These are phyloP conservation scores for Diphyllodes magnificus DNA, from an alignment of 2,113 vertebrate genomes.

Conservation along the genomic window DNA sequence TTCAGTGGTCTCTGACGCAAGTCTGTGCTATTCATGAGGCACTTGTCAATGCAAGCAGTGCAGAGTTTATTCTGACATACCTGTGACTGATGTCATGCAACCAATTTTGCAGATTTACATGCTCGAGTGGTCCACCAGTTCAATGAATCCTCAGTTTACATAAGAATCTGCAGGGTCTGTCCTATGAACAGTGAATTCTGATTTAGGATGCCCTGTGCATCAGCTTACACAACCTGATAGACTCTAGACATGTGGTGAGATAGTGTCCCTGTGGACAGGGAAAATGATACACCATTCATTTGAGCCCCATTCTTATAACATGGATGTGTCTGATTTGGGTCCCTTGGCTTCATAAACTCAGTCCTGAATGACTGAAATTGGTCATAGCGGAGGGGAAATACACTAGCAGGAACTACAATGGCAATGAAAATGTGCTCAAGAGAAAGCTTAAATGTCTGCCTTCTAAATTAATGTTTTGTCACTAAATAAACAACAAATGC, in stretches of 20 bases:
- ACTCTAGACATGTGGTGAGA: not conserved
- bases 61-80: not conserved
- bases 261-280: not conserved
- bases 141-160: not conserved
- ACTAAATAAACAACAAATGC: constrained; percentile 15
- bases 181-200: not conserved
- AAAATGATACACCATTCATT: not conserved
- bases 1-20: not conserved
- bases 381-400: not conserved
- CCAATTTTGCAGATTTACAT: not conserved
- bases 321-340: not conserved
- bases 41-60: not conserved
- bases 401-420: not conserved
- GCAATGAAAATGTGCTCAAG: not conserved
- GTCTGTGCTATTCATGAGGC: not conserved
- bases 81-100: not conserved
- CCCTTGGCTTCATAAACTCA: not conserved
- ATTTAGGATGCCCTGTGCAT: not conserved
- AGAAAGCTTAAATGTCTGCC: not conserved
- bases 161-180: not conserved
- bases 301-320: not conserved
- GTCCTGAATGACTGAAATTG: not conserved
- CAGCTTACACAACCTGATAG: not conserved
- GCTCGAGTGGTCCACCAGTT: not conserved
- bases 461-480: not conserved